Percentiles rank a stretch among this genome's conserved stretches.
phyloP scores from a whole-genome alignment of 1,140 invertebrate genomes.

The Tyrophagus putrescentiae region DNA sequence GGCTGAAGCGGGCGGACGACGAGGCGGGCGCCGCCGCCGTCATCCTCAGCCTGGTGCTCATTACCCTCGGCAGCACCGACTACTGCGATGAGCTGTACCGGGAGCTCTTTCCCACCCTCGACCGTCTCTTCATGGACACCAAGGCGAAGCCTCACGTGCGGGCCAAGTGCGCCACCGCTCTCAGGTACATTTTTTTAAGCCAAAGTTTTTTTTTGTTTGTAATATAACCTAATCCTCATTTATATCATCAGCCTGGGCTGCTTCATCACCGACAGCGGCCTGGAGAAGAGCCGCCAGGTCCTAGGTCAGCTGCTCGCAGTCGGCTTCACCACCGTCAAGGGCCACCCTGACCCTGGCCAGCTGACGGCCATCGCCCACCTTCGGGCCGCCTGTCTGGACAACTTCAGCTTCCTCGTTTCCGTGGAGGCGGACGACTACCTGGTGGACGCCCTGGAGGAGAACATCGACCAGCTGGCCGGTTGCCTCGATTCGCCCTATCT shows the following conservation, averaged over 20 bases:
- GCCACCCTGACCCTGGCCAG: slow-evolving; percentile 45
- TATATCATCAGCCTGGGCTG: slow-evolving; percentile 45
- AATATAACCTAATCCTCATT: background rate
- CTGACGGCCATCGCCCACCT: slow-evolving; percentile 51
- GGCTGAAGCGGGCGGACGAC: slow-evolving; percentile 57
- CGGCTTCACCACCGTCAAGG: slow-evolving; percentile 61
- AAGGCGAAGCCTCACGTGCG: slow-evolving; percentile 43
- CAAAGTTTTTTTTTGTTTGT: background rate
- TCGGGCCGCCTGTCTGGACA: slow-evolving; percentile 60
- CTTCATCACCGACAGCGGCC: slow-evolving; percentile 61
- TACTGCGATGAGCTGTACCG: slow-evolving; percentile 46
- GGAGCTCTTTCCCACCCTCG: slow-evolving; percentile 42
- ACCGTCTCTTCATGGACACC: slow-evolving; percentile 44
- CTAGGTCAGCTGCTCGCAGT: slow-evolving; percentile 60
- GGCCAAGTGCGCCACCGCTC: slow-evolving; percentile 61
- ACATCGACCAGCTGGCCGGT: slow-evolving; percentile 46
- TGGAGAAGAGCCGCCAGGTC: slow-evolving; percentile 51
- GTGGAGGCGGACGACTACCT: slow-evolving; percentile 49
- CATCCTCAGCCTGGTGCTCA: slow-evolving; percentile 55
- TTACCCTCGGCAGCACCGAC: slow-evolving; percentile 58
- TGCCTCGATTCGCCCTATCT: slow-evolving; percentile 59
- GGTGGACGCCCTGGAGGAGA: slow-evolving; percentile 30
- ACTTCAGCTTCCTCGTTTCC: slow-evolving; percentile 71
- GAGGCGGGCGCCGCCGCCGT: slow-evolving; percentile 66
- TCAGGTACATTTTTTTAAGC: slow-evolving; percentile 35